Evolutionary conservation across 2,113 vertebrate genomes (phyloP).

Genomic region (Lucifuga dentata): DNA sequence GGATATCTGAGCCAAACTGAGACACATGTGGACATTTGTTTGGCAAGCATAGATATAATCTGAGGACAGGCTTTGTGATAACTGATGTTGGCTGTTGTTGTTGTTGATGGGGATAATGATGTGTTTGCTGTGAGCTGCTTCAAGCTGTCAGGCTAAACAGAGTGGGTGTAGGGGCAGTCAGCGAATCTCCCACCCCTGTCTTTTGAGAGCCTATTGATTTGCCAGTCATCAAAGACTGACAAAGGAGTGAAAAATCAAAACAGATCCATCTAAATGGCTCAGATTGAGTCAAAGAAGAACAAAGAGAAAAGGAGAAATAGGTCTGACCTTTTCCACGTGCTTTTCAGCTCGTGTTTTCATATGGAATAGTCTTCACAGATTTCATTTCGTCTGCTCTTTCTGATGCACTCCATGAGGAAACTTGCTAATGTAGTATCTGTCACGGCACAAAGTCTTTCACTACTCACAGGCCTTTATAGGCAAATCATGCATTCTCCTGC

Average conservation of each 20-base stretch:
- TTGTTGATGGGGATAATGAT: slow-evolving; percentile 9
- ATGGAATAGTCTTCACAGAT: slow-evolving; percentile 1
- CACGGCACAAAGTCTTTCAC: neutral
- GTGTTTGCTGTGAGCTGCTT: slow-evolving; percentile 17
- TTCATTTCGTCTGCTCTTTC: slow-evolving; percentile 12
- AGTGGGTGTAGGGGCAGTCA: slow-evolving; percentile 46
- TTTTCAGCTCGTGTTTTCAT: slow-evolving; percentile 8
- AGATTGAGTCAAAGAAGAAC: neutral
- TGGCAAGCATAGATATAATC: neutral
- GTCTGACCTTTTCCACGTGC: neutral
- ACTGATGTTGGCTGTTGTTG: slow-evolving; percentile 16
- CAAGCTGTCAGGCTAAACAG: slow-evolving; percentile 46
- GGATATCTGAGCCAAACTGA: too few species aligned
- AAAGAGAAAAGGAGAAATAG: slow-evolving; percentile 7
- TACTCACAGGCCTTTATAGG: neutral
- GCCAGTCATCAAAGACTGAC: slow-evolving; percentile 52
- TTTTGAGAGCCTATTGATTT: slow-evolving; percentile 52
- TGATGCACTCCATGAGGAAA: neutral
- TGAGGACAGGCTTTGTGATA: neutral
- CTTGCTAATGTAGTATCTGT: slow-evolving; percentile 2
- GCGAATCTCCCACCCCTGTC: slow-evolving; percentile 25
- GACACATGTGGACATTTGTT: neutral
- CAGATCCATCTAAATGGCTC: slow-evolving; percentile 8
- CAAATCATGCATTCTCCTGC: neutral
- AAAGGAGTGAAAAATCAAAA: slow-evolving; percentile 43